These are phyloP conservation scores for Dorcus hopei DNA, from an alignment of 2,888 invertebrate genomes.

Conservation along the genomic window DNA sequence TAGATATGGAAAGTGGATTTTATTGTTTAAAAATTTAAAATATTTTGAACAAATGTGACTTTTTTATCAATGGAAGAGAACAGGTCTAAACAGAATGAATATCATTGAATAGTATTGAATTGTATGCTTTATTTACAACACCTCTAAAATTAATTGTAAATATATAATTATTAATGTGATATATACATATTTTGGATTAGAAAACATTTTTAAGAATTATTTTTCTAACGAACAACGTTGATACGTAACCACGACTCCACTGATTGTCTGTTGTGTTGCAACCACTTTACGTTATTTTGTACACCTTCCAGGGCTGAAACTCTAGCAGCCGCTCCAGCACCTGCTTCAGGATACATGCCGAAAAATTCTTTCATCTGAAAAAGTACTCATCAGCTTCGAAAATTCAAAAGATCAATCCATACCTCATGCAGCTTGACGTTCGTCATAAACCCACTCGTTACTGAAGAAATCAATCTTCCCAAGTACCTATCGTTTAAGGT, in stretches of 20 bases:
- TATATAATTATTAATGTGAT: no score
- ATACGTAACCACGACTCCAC: conserved; percentile 59
- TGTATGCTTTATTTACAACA: no score
- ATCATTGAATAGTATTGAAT: no score
- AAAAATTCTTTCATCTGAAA: conserved; percentile 76
- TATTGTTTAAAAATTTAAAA: no score
- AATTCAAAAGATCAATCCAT: conserved; percentile 9
- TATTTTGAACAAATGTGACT: no score
- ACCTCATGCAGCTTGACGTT: conserved; percentile 71
- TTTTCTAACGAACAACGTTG: no score
- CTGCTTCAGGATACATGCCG: conserved; percentile 75
- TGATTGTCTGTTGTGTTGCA: conserved; percentile 55
- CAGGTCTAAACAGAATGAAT: no score
- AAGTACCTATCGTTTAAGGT: conserved; percentile 79
- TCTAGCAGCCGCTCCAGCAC: conserved; percentile 75
- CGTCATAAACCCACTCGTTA: conserved; percentile 68
- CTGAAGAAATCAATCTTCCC: conserved; percentile 69
- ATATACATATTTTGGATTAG: no score
- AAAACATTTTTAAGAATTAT: no score
- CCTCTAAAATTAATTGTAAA: no score
- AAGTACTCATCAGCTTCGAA: conserved; percentile 9
- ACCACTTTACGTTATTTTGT: conserved; percentile 78
- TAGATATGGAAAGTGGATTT: no score
- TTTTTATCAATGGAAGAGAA: no score
- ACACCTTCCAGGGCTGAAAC: conserved; percentile 74